Evolutionary conservation across 1,140 invertebrate species (phyloP).

Genomic region (Microvelia longipes): DNA sequence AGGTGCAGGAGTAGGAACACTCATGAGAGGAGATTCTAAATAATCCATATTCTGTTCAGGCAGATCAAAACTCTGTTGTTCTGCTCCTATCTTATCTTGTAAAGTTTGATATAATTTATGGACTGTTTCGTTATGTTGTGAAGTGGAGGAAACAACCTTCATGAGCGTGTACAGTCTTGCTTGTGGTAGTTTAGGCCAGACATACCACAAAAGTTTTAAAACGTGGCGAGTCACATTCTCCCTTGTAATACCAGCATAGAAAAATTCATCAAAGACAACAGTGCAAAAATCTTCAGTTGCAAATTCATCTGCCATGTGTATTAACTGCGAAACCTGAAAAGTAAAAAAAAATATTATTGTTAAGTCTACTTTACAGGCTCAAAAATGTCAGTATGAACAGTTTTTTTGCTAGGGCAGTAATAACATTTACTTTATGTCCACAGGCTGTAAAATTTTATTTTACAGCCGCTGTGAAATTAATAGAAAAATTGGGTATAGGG

Average conservation of each 20-base stretch:
- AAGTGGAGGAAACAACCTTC: constrained; percentile 72
- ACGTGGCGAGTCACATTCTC: constrained; percentile 91
- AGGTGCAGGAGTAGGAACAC: constrained; percentile 52
- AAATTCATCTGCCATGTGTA: constrained; percentile 84
- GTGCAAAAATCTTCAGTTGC: constrained; percentile 87
- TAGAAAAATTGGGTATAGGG: too few species aligned
- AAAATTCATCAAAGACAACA: constrained; percentile 90
- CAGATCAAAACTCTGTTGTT: constrained; percentile 44
- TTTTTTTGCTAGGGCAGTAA: background rate
- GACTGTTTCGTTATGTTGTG: constrained; percentile 66
- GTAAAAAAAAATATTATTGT: background rate
- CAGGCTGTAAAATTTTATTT: too few species aligned
- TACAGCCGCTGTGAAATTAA: too few species aligned
- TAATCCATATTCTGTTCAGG: constrained; percentile 49
- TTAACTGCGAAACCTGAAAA: constrained; percentile 57
- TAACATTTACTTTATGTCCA: background rate
- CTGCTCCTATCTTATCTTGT: constrained; percentile 57
- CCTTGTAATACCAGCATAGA: constrained; percentile 68
- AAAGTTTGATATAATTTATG: constrained; percentile 62
- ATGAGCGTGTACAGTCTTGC: constrained; percentile 62
- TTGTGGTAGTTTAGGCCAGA: constrained; percentile 69
- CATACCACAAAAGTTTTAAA: constrained; percentile 81
- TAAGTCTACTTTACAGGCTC: too few species aligned
- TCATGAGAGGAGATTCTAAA: constrained; percentile 67
- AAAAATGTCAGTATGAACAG: too few species aligned